phyloP scores from a whole-genome alignment of 2,113 vertebrate species.

The Antechinus flavipes region DNA sequence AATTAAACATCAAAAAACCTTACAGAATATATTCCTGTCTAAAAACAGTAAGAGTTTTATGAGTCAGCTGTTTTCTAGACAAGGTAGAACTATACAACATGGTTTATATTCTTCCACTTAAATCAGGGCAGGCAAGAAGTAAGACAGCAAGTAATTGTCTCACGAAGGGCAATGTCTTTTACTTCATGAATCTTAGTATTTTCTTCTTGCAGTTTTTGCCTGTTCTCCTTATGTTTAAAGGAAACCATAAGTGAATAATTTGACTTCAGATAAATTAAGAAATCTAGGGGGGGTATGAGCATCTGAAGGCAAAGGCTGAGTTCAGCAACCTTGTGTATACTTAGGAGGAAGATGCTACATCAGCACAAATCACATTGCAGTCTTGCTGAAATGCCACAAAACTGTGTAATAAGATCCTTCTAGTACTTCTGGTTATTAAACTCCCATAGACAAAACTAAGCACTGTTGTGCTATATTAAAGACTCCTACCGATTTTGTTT shows the following conservation, averaged over 20 bases:
- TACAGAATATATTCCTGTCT: not conserved
- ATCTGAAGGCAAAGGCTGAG: not conserved
- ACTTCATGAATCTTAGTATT: not conserved
- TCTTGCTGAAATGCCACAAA: not conserved
- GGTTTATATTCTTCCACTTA: not conserved
- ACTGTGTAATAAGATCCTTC: not conserved
- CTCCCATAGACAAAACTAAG: not conserved
- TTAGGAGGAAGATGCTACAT: not conserved
- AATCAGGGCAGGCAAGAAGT: not conserved
- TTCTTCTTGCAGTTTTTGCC: not conserved
- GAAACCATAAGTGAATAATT: not conserved
- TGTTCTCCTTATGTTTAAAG: not conserved
- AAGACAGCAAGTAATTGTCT: not conserved
- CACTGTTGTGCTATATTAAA: not conserved
- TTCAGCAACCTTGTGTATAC: not conserved
- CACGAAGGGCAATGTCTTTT: not conserved
- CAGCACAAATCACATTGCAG: not conserved
- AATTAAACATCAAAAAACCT: not conserved
- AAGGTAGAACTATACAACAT: not conserved
- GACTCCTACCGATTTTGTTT: not conserved
- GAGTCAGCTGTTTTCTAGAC: not conserved
- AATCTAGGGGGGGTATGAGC: not conserved
- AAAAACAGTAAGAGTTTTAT: not conserved
- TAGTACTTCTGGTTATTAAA: not conserved
- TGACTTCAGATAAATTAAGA: not conserved